Evolutionary conservation across 2,888 invertebrate genomes (phyloP).

Genomic region (Saturnia japonica): DNA sequence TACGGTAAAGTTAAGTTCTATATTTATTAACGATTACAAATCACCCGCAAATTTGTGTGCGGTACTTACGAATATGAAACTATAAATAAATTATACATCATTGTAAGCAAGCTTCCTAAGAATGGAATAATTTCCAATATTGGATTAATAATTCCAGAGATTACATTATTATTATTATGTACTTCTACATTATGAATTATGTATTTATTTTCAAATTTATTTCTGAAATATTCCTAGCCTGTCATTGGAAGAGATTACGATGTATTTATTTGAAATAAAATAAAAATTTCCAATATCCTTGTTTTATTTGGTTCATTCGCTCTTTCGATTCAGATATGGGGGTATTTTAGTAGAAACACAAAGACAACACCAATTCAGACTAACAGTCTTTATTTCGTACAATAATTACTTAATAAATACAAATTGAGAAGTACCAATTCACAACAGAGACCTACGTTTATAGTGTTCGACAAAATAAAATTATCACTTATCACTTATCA

Average conservation of each 20-base stretch:
- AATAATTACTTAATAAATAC: slow-evolving; percentile 77
- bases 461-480: slow-evolving; percentile 70
- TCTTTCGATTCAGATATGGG: too few relatives aligned
- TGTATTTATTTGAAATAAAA: slow-evolving; percentile 7
- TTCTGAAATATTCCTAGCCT: background rate
- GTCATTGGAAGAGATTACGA: background rate
- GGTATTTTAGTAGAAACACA: slow-evolving; percentile 34
- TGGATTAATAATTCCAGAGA: too few relatives aligned
- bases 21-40: background rate
- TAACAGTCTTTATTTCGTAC: slow-evolving; percentile 78
- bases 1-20: background rate
- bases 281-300: background rate
- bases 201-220: background rate
- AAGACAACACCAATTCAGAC: slow-evolving; percentile 47
- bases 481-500: slow-evolving; percentile 77
- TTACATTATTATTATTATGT: too few relatives aligned
- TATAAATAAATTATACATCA: too few relatives aligned
- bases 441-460: slow-evolving; percentile 78
- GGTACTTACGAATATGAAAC: too few relatives aligned
- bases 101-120: too few relatives aligned
- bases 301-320: background rate
- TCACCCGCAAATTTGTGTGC: background rate
- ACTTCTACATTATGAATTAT: too few relatives aligned
- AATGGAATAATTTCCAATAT: too few relatives aligned
- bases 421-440: slow-evolving; percentile 81